Evolutionary conservation across 2,797 vertebrate genomes (phyloP).

Genomic region (Neosilurus mollespiculum): DNA sequence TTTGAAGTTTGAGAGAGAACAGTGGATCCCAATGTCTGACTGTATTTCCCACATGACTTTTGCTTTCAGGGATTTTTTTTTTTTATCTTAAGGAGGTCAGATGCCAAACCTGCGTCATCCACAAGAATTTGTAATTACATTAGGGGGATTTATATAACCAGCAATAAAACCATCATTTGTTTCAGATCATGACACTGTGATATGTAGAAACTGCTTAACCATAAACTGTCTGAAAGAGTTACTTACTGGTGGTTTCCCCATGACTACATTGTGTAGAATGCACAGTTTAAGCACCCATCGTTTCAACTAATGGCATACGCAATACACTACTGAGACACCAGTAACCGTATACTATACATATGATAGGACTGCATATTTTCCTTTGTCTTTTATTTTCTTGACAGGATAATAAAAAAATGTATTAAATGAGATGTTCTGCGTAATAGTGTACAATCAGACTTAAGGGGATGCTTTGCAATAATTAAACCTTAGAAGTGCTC

Average conservation of each 20-base stretch:
- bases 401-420: neutral
- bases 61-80: slow-evolving; percentile 25
- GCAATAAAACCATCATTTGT: neutral
- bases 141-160: slow-evolving; percentile 24
- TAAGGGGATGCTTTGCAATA: slow-evolving; percentile 4
- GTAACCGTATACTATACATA: neutral
- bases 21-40: neutral
- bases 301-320: neutral
- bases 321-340: neutral
- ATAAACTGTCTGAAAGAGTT: neutral
- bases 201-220: neutral
- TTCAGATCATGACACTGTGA: neutral
- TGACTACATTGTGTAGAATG: neutral
- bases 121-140: slow-evolving; percentile 33
- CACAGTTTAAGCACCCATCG: neutral
- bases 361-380: neutral
- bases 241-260: neutral
- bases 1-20: neutral
- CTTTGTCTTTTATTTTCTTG: neutral
- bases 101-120: slow-evolving; percentile 32
- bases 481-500: slow-evolving; percentile 62
- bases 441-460: neutral
- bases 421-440: neutral
- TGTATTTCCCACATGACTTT: slow-evolving; percentile 31
- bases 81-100: slow-evolving; percentile 13